A percentile compares a stretch with the other conserved stretches of the same genome.
These are phyloP conservation scores for Gymnosoma rotundatum DNA, from an alignment of 2,888 invertebrate species.

Conservation along the genomic window DNA sequence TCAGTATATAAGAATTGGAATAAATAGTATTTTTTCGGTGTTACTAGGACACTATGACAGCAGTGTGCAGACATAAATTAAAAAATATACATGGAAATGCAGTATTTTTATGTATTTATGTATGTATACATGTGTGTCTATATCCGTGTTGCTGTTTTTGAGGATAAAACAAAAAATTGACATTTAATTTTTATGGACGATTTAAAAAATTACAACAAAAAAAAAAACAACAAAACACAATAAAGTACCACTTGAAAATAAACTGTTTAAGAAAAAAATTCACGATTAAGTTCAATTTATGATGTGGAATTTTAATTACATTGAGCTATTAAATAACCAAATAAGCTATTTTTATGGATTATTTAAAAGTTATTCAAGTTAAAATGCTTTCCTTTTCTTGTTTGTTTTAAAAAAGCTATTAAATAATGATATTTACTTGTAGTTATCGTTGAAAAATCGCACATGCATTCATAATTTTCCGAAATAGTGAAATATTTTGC, in stretches of 20 bases:
- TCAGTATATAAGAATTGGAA: slow-evolving; percentile 25
- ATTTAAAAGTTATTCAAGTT: no score
- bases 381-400: no score
- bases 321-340: no score
- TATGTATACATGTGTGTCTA: slow-evolving; percentile 5
- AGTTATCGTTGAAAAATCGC: no score
- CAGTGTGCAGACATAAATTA: slow-evolving; percentile 70
- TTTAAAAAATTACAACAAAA: not conserved
- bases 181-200: slow-evolving; percentile 36
- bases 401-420: no score
- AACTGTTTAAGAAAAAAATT: not conserved
- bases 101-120: slow-evolving; percentile 58
- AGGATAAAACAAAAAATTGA: slow-evolving; percentile 48
- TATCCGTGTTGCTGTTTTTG: slow-evolving; percentile 24
- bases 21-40: slow-evolving; percentile 68
- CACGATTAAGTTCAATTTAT: not conserved
- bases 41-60: slow-evolving; percentile 72
- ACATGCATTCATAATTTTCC: no score
- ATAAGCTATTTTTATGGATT: no score
- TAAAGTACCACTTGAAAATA: not conserved
- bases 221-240: not conserved
- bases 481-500: no score
- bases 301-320: not conserved
- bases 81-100: slow-evolving; percentile 70
- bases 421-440: no score